These are phyloP conservation scores for Hirundichthys speculiger DNA, from an alignment of 2,113 vertebrate species.

Conservation along the genomic window DNA sequence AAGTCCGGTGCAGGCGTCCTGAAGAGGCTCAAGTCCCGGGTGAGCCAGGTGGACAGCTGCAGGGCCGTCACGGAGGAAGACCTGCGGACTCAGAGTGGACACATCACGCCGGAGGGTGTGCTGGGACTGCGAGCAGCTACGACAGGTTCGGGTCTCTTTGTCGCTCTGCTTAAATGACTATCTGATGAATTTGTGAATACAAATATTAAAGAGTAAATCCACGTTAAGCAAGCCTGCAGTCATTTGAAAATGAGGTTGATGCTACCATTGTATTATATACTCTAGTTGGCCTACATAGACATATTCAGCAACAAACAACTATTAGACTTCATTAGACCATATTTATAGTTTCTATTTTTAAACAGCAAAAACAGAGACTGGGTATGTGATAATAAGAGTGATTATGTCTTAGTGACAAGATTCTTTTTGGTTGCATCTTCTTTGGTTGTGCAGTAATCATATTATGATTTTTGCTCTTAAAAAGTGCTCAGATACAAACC, in stretches of 20 bases:
- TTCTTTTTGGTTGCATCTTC: no score
- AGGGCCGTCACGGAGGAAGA: slow-evolving; percentile 86
- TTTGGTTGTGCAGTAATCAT: no score
- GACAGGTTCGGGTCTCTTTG: slow-evolving; percentile 74
- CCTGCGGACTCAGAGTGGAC: slow-evolving; percentile 78
- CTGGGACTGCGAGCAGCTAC: slow-evolving; percentile 86
- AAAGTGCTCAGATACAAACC: no score
- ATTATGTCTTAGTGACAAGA: not conserved
- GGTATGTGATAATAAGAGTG: not conserved
- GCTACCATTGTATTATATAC: not conserved
- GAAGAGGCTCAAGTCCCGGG: slow-evolving; percentile 85
- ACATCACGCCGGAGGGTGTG: slow-evolving; percentile 87
- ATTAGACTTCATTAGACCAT: slow-evolving; percentile 1
- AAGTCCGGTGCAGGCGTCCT: slow-evolving; percentile 82
- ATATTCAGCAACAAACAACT: not conserved
- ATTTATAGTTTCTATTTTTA: slow-evolving; percentile 9
- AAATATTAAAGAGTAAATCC: no score
- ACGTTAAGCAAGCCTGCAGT: no score
- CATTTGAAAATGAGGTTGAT: not conserved
- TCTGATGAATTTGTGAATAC: no score
- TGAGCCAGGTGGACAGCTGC: slow-evolving; percentile 72
- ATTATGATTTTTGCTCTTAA: no score
- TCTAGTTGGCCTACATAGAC: not conserved
- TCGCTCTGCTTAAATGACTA: not conserved
- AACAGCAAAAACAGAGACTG: no score